Evolutionary conservation across 2,113 vertebrate genomes (phyloP), one percentile per base, ranked within the genome.

Genomic region (Spea multiplicata): DNA sequence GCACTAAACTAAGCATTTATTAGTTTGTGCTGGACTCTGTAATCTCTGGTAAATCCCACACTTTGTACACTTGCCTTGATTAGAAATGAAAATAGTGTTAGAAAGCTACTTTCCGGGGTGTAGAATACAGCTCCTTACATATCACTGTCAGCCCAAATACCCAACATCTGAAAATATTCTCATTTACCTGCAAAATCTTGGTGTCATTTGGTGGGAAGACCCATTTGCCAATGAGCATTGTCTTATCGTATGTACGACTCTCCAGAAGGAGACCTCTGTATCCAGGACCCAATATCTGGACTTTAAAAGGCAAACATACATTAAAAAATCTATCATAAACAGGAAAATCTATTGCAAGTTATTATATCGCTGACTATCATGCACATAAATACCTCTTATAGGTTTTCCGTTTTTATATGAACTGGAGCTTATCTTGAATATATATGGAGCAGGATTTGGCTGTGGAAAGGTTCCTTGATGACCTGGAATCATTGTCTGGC

Each of bases 221-320:
- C 89, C 90, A 93, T 30, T 55, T 83, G 13, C 90, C 91, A 64
- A 90, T 69, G 9, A 87, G 83, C 0, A 75, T 61, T 0, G 66
- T 65, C 67, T 45, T 76, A 5, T 61, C 48, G 10, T 45, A 81
- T 5, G 76, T 84, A 4, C 85, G 84, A 62, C 86, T 87, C 62
- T 90, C 83, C 49, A 93, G 70, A 8, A 91, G 82, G 49, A 90
- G 69, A 0, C 91, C 90, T 49, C 64, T 75, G 73, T 92, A 91
- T 1, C 66, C 72, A 8, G 87, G 85, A 61, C 91, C 90, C 13
- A 78, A n/a, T 59, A 93, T 86, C 5, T 83, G 86, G 75, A 92
- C 91, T 92, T 69, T 17, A 68, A 78, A 48, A 16, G 3, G 66
- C 1, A 46, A 8, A 8, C 30, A 45, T 53, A 53, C 46, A 45